Conservation (phyloP, 2,888 invertebrate species). For the Blera fallax region DNA sequence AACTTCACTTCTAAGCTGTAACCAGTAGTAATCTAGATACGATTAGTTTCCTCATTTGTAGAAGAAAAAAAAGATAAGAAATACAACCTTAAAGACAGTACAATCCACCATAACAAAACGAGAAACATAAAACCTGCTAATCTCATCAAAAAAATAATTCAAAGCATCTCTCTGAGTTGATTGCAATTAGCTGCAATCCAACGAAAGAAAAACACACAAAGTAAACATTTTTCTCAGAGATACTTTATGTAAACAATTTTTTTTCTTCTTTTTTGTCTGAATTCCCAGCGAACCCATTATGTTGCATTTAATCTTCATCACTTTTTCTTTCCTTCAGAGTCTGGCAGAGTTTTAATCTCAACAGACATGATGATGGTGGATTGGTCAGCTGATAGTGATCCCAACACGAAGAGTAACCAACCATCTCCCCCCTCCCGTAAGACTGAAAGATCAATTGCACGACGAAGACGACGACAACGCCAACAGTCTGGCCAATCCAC, state of each 20-base stretch:
- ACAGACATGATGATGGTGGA: conserved; percentile 42
- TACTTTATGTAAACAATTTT: conserved; percentile 43
- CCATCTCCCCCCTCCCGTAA: neutral
- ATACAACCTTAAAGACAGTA: neutral
- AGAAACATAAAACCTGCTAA: neutral
- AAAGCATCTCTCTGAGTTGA: neutral
- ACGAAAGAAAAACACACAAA: conserved; percentile 6
- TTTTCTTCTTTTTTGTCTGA: conserved; percentile 7
- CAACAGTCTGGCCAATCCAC: conserved; percentile 6
- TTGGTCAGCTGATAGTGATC: conserved; percentile 68
- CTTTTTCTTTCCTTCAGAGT: conserved; percentile 60
- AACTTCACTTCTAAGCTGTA: neutral
- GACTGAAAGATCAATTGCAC: conserved; percentile 9
- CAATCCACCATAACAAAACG: neutral
- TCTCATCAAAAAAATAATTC: conserved; percentile 2
- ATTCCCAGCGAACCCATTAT: conserved; percentile 60
- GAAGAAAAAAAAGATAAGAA: neutral
- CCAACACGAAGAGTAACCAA: conserved; percentile 4
- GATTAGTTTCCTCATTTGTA: neutral
- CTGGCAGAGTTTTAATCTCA: conserved; percentile 54
- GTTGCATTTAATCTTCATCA: conserved; percentile 71
- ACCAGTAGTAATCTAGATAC: neutral
- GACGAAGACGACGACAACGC: neutral
- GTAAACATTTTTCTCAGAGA: conserved; percentile 46
- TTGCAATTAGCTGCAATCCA: conserved; percentile 7